These are phyloP conservation scores for Octodon degus DNA, from an alignment of 2,113 vertebrate genomes.

Conservation along the genomic window DNA sequence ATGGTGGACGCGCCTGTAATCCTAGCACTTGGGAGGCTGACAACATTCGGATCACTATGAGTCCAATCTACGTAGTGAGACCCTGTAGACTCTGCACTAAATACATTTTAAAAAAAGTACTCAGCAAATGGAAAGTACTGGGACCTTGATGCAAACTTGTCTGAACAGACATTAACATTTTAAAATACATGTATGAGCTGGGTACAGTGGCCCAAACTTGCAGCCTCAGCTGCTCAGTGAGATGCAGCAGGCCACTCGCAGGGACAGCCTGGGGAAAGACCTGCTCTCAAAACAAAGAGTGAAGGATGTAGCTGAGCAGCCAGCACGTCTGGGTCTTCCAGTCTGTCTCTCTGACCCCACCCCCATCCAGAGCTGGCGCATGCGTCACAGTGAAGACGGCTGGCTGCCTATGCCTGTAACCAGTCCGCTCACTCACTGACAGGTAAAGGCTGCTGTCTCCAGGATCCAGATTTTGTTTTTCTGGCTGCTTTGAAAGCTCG, in stretches of 20 bases:
- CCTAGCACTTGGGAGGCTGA: too few species aligned
- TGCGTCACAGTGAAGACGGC: not conserved
- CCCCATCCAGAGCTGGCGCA: not conserved
- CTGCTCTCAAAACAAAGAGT: not conserved
- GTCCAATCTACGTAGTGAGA: too few species aligned
- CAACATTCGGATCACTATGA: too few species aligned
- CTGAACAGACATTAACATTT: not conserved
- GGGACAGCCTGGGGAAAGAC: not conserved
- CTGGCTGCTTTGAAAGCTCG: not conserved
- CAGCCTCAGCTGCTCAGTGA: not conserved
- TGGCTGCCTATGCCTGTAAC: not conserved
- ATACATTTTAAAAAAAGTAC: too few species aligned
- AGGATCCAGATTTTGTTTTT: not conserved
- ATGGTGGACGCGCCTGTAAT: too few species aligned
- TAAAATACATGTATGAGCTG: not conserved
- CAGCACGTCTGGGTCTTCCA: not conserved
- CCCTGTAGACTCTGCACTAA: too few species aligned
- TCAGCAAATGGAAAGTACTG: not conserved
- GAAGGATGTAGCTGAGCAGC: not conserved
- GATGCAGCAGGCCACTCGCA: not conserved
- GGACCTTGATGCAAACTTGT: not conserved
- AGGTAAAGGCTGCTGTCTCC: not conserved
- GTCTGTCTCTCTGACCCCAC: not conserved
- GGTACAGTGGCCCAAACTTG: not conserved
- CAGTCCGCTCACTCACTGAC: not conserved